Percentiles rank a stretch among this genome's conserved stretches.
Evolutionary conservation across 2,797 vertebrate genomes (phyloP).

Genomic region (Lagodon rhomboides): DNA sequence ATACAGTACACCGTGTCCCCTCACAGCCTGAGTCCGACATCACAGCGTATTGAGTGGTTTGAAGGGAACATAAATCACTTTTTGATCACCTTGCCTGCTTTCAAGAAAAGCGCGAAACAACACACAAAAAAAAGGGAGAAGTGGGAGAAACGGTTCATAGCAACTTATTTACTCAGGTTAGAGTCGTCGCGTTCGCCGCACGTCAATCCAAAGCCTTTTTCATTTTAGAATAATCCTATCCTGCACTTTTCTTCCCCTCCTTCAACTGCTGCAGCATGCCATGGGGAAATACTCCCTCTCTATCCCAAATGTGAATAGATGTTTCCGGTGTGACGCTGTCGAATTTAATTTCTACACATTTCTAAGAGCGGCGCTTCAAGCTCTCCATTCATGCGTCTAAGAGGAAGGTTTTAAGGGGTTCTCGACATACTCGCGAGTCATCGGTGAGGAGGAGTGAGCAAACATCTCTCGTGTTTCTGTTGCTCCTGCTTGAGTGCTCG

Average conservation of each 20-base stretch:
- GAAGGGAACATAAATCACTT: slow-evolving; percentile 78
- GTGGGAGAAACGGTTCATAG: slow-evolving; percentile 26
- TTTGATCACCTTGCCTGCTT: slow-evolving; percentile 71
- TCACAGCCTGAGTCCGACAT: slow-evolving; percentile 60
- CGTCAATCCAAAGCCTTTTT: slow-evolving; percentile 23
- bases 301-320: slow-evolving; percentile 37
- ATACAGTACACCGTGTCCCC: slow-evolving; percentile 12
- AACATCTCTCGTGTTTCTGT: slow-evolving; percentile 39
- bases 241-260: neutral
- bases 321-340: slow-evolving; percentile 25
- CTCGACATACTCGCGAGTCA: slow-evolving; percentile 40
- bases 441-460: slow-evolving; percentile 20
- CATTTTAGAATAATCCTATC: slow-evolving; percentile 21
- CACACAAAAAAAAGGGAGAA: slow-evolving; percentile 26
- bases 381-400: slow-evolving; percentile 23
- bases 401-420: neutral
- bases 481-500: slow-evolving; percentile 48
- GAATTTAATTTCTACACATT: slow-evolving; percentile 35
- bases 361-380: slow-evolving; percentile 11
- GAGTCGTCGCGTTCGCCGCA: slow-evolving; percentile 16
- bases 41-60: slow-evolving; percentile 70
- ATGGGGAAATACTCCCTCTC: slow-evolving; percentile 16
- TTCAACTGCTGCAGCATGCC: neutral
- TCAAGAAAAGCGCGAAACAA: slow-evolving; percentile 40
- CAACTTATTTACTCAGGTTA: slow-evolving; percentile 39